These are phyloP conservation scores for Hemistola chrysoprasaria DNA, from an alignment of 2,888 invertebrate genomes.

Conservation along the genomic window DNA sequence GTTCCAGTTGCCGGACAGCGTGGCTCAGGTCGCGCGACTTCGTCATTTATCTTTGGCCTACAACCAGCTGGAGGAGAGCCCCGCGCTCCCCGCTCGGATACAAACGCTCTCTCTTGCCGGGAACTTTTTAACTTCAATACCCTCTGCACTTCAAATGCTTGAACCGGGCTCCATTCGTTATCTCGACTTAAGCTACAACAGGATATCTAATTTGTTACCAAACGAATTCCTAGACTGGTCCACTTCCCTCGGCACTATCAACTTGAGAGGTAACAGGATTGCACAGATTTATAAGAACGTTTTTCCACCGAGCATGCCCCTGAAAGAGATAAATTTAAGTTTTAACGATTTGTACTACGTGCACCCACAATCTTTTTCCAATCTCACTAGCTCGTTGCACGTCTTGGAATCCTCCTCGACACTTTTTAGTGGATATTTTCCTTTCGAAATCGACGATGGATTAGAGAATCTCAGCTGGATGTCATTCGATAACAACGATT, in stretches of 20 bases:
- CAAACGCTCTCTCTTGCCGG: slow-evolving; percentile 91
- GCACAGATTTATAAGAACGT: slow-evolving; percentile 87
- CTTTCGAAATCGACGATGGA: slow-evolving; percentile 88
- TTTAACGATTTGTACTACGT: slow-evolving; percentile 94
- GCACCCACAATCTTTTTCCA: slow-evolving; percentile 90
- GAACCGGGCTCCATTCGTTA: slow-evolving; percentile 88
- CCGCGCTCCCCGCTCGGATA: slow-evolving; percentile 85
- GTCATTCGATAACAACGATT: slow-evolving; percentile 93
- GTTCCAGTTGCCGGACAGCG: slow-evolving; percentile 85
- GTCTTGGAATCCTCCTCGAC: slow-evolving; percentile 94
- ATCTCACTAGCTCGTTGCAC: slow-evolving; percentile 88
- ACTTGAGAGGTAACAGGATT: slow-evolving; percentile 92
- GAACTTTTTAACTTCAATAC: slow-evolving; percentile 89
- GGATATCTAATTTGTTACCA: slow-evolving; percentile 88
- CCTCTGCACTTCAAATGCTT: slow-evolving; percentile 87
- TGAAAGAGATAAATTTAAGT: slow-evolving; percentile 94
- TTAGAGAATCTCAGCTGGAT: slow-evolving; percentile 90
- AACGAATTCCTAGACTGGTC: slow-evolving; percentile 92
- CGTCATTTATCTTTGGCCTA: slow-evolving; percentile 92
- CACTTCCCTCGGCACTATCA: slow-evolving; percentile 88
- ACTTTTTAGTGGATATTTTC: slow-evolving; percentile 89
- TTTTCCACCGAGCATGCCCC: slow-evolving; percentile 87
- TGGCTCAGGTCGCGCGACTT: slow-evolving; percentile 85
- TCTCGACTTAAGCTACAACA: slow-evolving; percentile 94
- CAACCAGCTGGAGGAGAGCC: slow-evolving; percentile 84